Conservation (phyloP, 2,888 invertebrate species). For the Magallana nippona region DNA sequence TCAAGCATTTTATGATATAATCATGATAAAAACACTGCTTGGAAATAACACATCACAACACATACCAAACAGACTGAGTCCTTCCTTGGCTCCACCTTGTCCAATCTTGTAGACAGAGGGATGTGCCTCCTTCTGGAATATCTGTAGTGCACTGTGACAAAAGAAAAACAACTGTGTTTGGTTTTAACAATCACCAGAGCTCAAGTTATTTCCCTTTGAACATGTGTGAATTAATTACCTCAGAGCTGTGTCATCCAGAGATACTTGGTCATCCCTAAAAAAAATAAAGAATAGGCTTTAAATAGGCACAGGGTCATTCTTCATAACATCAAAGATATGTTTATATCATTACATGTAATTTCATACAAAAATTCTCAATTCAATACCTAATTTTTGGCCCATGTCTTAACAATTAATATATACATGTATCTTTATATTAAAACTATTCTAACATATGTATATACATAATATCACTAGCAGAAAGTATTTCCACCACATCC, state of each 20-base stretch:
- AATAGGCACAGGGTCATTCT: too few relatives aligned
- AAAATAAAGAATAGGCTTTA: slow-evolving; percentile 5
- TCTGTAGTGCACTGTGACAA: slow-evolving; percentile 85
- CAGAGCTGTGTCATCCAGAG: slow-evolving; percentile 87
- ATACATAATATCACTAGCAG: too few relatives aligned
- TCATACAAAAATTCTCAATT: too few relatives aligned
- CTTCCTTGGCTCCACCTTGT: slow-evolving; percentile 85
- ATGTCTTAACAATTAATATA: too few relatives aligned
- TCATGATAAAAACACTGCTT: not conserved
- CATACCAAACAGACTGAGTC: slow-evolving; percentile 86
- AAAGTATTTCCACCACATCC: too few relatives aligned
- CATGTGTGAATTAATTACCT: slow-evolving; percentile 62
- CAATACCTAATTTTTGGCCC: too few relatives aligned
- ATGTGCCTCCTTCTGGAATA: slow-evolving; percentile 87
- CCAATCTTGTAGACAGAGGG: slow-evolving; percentile 88
- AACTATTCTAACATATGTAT: too few relatives aligned
- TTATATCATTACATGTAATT: too few relatives aligned
- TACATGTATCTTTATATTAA: too few relatives aligned
- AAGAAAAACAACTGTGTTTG: not conserved
- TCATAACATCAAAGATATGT: too few relatives aligned
- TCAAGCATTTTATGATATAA: too few relatives aligned
- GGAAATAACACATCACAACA: not conserved
- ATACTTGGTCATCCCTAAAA: slow-evolving; percentile 85
- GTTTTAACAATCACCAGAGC: not conserved
- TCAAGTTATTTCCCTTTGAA: not conserved